These are phyloP conservation scores for Bubo blakistoni DNA, from an alignment of 2,113 vertebrate species.

Conservation along the genomic window DNA sequence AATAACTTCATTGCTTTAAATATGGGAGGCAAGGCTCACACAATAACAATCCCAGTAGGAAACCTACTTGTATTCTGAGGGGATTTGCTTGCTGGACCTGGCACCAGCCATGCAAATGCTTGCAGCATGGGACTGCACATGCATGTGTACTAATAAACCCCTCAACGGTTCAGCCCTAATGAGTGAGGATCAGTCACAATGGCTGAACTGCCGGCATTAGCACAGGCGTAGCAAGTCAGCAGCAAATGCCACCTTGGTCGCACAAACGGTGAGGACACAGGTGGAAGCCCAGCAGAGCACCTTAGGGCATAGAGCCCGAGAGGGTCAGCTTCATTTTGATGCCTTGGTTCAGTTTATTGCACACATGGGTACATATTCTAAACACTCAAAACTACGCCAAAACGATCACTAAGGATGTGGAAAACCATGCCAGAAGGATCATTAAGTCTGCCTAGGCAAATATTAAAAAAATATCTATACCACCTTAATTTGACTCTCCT, in stretches of 20 bases:
- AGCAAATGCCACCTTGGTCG: background rate
- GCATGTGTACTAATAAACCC: background rate
- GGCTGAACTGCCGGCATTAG: background rate
- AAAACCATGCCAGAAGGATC: background rate
- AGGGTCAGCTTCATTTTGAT: background rate
- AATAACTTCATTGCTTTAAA: background rate
- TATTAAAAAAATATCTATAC: background rate
- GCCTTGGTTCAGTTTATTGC: background rate
- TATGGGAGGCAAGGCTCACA: background rate
- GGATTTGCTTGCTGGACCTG: background rate
- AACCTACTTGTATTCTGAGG: background rate
- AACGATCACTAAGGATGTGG: background rate
- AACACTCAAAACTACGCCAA: background rate
- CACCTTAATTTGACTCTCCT: background rate
- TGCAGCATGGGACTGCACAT: background rate
- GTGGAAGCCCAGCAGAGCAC: background rate
- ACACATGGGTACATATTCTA: background rate
- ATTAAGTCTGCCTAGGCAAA: background rate
- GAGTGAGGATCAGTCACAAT: background rate
- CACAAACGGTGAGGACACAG: background rate
- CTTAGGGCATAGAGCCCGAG: rapidly evolving
- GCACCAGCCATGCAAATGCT: background rate
- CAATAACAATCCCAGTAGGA: background rate
- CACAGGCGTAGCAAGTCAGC: background rate
- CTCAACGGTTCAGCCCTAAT: rapidly evolving